Evolutionary conservation across 2,797 vertebrate species (phyloP), one percentile per base, ranked within the genome.

Genomic region (Ispidina lecontei): DNA sequence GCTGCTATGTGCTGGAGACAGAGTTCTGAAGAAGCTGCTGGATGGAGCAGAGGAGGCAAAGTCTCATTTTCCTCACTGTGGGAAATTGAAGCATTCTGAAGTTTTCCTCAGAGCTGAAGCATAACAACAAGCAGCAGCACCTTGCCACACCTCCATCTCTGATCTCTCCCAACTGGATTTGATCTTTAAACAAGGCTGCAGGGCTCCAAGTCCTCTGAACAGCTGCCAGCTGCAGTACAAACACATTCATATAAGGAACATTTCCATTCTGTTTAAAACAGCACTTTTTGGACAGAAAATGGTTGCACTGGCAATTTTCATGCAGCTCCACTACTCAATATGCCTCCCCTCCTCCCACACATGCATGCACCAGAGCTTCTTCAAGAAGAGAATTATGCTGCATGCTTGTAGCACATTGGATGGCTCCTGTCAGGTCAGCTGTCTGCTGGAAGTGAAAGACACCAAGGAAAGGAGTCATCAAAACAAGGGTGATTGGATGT

Each of bases 201-300:
- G 90, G 88, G 93, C 90, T 88, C 63, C 68, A 75, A 74, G 63
- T 90, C 77, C 94, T 95, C 84, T 94, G 90, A 94, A 89, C 17
- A 1, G 64, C 68, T 96, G 84, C 90, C 91, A 95, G 81, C 74
- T 49, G 16, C 86, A 90, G 54, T 25, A 89, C 56, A 89, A 76
- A 87, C 70, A 72, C 35, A 49, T 76, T 68, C 64, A 54, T 81
- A 64, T 3, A 8, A 79, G 86, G 60, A 89, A 91, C 64, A 51
- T 75, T 90, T 71, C 60, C 59, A 86, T 88, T 78, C 80, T 86
- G 60, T 88, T 94, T 81, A 77, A 91, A 92, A 74, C 54, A 93
- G 91, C n/a, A 2, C 7, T 35, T 75, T 85, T 75, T 73, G 39
- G 9, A 79, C 31, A 90, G 65, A 87, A 90, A 78, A 74, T 37